Evolutionary conservation across 2,113 vertebrate genomes (phyloP).

Genomic region (Caretta caretta): DNA sequence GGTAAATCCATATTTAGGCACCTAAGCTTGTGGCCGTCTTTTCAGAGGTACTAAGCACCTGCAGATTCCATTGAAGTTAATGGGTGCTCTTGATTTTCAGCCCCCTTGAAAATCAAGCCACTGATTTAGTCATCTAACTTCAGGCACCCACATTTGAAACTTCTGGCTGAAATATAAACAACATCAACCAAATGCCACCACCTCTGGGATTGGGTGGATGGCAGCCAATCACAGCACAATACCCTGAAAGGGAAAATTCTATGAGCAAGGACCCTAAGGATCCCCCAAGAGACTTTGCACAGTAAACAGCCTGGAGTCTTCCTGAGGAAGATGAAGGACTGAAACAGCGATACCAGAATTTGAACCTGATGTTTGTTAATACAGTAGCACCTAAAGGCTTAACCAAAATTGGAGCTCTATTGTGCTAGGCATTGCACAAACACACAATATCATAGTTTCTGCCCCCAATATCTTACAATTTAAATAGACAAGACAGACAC

Average conservation of each 20-base stretch:
- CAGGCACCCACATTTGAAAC: not conserved
- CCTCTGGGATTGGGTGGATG: not conserved
- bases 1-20: not conserved
- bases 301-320: rapidly evolving
- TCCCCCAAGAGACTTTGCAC: not conserved
- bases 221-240: not conserved
- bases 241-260: not conserved
- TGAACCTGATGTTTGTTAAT: not conserved
- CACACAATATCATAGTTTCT: not conserved
- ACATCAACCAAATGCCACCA: not conserved
- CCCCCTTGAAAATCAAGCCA: not conserved
- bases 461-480: not conserved
- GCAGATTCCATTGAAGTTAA: not conserved
- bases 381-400: not conserved
- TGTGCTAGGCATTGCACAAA: rapidly evolving
- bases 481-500: not conserved
- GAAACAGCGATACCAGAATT: not conserved
- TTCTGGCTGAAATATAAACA: not conserved
- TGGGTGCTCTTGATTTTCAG: not conserved
- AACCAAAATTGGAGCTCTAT: not conserved
- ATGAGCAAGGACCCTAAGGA: no score
- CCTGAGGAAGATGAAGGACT: not conserved
- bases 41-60: not conserved
- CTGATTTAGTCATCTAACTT: not conserved
- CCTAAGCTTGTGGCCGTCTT: not conserved